Evolutionary conservation across 1,140 invertebrate genomes (phyloP).

Genomic region (Scaptomyza pallida): DNA sequence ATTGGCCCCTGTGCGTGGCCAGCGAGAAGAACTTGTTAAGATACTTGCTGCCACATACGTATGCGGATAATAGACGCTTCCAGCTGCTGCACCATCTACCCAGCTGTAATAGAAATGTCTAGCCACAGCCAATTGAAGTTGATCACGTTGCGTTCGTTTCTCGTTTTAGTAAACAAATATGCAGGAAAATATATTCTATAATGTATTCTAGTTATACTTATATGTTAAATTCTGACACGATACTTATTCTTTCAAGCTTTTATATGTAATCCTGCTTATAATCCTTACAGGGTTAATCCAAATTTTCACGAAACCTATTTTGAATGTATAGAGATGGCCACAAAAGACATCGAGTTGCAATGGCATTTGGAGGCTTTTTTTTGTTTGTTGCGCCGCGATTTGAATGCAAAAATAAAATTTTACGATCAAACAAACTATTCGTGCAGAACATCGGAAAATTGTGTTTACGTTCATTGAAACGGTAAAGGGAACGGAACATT

Average conservation of each 20-base stretch:
- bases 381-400: constrained; percentile 66
- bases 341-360: constrained; percentile 38
- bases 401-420: constrained; percentile 81
- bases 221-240: too few relatives aligned
- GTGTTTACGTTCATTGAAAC: constrained; percentile 70
- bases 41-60: background rate
- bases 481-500: constrained; percentile 42
- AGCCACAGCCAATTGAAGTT: background rate
- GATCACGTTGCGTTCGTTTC: background rate
- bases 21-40: constrained; percentile 26
- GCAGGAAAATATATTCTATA: too few relatives aligned
- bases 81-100: constrained; percentile 4
- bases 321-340: background rate
- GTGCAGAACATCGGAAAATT: constrained; percentile 80
- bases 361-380: constrained; percentile 56
- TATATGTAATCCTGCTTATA: background rate
- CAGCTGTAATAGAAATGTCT: constrained; percentile 30
- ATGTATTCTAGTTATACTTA: too few relatives aligned
- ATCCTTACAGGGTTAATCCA: too few relatives aligned
- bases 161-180: too few relatives aligned
- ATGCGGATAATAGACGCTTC: background rate
- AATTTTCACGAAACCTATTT: constrained; percentile 1
- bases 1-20: background rate
- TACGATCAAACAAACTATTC: constrained; percentile 81
- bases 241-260: too few relatives aligned